phyloP scores from a whole-genome alignment of 2,797 vertebrate species.

The Neomorphus geoffroyi region DNA sequence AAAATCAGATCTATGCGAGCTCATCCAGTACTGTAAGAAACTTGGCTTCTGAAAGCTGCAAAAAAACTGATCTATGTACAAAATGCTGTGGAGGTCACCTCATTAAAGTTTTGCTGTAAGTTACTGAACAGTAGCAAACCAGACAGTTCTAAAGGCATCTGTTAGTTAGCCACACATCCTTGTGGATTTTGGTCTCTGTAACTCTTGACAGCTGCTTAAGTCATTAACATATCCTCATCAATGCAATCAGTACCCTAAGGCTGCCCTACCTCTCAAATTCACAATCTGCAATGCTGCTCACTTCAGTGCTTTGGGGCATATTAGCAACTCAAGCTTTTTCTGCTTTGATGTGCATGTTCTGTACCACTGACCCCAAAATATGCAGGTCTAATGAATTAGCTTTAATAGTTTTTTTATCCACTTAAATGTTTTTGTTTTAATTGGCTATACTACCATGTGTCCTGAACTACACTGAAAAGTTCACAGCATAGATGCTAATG shows the following conservation, averaged over 20 bases:
- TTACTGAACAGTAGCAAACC: slow-evolving; percentile 48
- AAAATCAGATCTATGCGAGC: background rate
- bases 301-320: slow-evolving; percentile 71
- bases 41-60: background rate
- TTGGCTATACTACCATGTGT: slow-evolving; percentile 75
- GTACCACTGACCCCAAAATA: slow-evolving; percentile 76
- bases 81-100: slow-evolving; percentile 27
- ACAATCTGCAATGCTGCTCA: slow-evolving; percentile 61
- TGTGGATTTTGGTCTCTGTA: slow-evolving; percentile 52
- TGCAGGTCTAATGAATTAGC: slow-evolving; percentile 78
- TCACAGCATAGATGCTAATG: slow-evolving; percentile 77
- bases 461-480: slow-evolving; percentile 79
- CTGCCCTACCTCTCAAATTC: slow-evolving; percentile 62
- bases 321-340: slow-evolving; percentile 70
- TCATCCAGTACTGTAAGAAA: background rate
- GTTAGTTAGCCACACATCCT: slow-evolving; percentile 43
- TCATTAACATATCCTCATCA: slow-evolving; percentile 66
- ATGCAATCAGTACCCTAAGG: slow-evolving; percentile 68
- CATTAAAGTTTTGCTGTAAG: slow-evolving; percentile 43
- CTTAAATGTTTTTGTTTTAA: slow-evolving; percentile 82
- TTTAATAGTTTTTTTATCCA: slow-evolving; percentile 77
- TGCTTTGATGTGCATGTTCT: slow-evolving; percentile 75
- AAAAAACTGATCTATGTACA: background rate
- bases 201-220: slow-evolving; percentile 61
- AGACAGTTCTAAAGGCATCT: slow-evolving; percentile 55